Percentiles rank a stretch among this genome's conserved stretches.
These are phyloP conservation scores for Hypomecis atomaria DNA, from an alignment of 2,888 invertebrate species.

Conservation along the genomic window DNA sequence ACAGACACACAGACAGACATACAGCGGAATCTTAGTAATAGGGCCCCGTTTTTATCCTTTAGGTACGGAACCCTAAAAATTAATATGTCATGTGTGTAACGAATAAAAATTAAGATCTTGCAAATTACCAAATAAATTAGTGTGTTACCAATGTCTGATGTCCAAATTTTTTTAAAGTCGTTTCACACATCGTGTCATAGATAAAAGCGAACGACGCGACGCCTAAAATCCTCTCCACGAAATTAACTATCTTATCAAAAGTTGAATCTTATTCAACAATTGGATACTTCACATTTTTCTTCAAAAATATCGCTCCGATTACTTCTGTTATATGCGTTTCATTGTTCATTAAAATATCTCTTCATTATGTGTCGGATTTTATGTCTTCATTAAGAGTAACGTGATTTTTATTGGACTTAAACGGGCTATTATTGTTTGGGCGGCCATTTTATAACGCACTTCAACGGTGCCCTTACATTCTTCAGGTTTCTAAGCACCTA, in stretches of 20 bases:
- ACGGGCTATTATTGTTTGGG: slow-evolving; percentile 17
- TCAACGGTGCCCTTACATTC: slow-evolving; percentile 5
- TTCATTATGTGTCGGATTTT: slow-evolving; percentile 19
- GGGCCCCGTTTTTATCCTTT: too few relatives aligned
- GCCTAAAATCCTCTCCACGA: not conserved
- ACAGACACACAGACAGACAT: too few relatives aligned
- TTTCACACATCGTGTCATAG: too few relatives aligned
- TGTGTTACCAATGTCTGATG: too few relatives aligned
- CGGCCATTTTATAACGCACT: slow-evolving; percentile 10
- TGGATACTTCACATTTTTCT: slow-evolving; percentile 4
- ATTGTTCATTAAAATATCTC: slow-evolving; percentile 31
- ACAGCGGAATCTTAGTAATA: too few relatives aligned
- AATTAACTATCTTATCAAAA: too few relatives aligned
- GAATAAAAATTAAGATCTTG: too few relatives aligned
- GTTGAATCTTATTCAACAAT: not conserved
- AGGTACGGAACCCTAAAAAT: too few relatives aligned
- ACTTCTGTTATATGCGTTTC: slow-evolving; percentile 11
- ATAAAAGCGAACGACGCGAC: too few relatives aligned
- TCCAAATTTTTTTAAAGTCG: too few relatives aligned
- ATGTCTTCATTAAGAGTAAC: slow-evolving; percentile 33
- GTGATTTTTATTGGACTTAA: slow-evolving; percentile 18
- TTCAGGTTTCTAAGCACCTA: slow-evolving; percentile 8
- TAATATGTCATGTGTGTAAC: too few relatives aligned
- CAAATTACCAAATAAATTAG: too few relatives aligned
- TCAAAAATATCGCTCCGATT: slow-evolving; percentile 2